Base-by-base conservation (phyloP, 2,113 vertebrate species). In the Ageneiosus marmoratus region DNA sequence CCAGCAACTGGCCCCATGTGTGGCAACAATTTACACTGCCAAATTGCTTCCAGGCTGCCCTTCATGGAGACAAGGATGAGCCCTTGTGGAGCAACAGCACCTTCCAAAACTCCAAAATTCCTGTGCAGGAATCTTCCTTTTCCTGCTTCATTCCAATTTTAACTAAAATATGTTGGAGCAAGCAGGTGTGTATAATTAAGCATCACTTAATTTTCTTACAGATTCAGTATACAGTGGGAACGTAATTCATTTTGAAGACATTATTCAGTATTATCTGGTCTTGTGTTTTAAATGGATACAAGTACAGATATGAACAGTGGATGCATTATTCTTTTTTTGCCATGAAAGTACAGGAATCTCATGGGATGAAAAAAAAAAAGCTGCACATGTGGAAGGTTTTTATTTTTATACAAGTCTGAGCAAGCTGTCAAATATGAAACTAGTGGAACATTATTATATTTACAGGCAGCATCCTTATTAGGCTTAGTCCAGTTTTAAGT, bases 11-110 rank as follows among this genome's bases (percentile, higher is more conserved):
- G 92, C 93, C 94, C 93, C 90, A 95, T 93, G 94, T 93, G 95
- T 95, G 95, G 96, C 95, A 97, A 96, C 94, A 95, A 95, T 98
- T 98, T 97, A 93, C 94, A 94, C 94, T 92, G 90, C 94, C 94
- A 96, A 96, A 97, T 97, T 95, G 95, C 95, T 96, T 95, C 95
- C 94, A 95, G 94, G 91, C 93, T 89, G 90, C 86, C 90, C 90
- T 34, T 34, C 90, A 53, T 86, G 27, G 50, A 82, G 24, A 34
- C 75, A 58, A 37, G 69, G 73, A 86, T 87, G 83, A 80, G 53
- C 44, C 76, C 62, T 72, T 41, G 77, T 80, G 60, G 58, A 78
- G 72, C 50, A 55, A 53, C n/a, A 32, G 50, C 56, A 81, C 84
- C 72, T 75, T 76, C 73, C 29, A 24, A 76, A 55, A 29, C 53